Evolutionary conservation across 2,888 invertebrate genomes (phyloP), one percentile per base, ranked within the genome.

Genomic region (Crossocerus cetratus): DNA sequence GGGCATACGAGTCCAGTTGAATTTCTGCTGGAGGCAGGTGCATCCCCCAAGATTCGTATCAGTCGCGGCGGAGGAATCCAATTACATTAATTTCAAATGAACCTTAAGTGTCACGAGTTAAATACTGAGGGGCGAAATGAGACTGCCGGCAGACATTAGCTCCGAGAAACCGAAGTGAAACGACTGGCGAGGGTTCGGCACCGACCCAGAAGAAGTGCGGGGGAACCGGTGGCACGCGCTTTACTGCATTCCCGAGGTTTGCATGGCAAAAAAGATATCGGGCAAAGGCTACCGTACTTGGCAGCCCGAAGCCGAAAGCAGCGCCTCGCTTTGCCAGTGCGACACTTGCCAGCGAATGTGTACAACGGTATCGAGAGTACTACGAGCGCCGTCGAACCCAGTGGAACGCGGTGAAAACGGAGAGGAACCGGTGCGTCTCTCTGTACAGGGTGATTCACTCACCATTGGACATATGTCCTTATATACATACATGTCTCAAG

Each of bases 331-430:
- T 54, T 66, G 49, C 49, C 76, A 32, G 32, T 32, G 2, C 32
- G 32, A 32, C 32, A 77, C 78, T 74, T 74, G 55, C 32, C 77
- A 68, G 72, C 80, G 78, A 75, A 78, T 32, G 32, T 32, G 32
- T 75, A 76, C 84, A 85, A 85, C 85, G 85, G 85, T 84, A 84
- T 81, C 81, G 73, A 84, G 84, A 82, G 85, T 86, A 86, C 85
- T 84, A 85, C 85, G 83, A 32, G 66, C 59, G 45, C 45, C 73
- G 23, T 66, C 20, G 69, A 73, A 69, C 56, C 66, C 75, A 55
- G 22, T 65, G 75, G 77, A 72, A 72, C 76, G 77, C 74, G 74
- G 78, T 83, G 77, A 78, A 78, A 78, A 73, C 77, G 77, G 76
- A 74, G 66, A 78, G 74, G 74, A 78, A 76, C 76, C 74, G 74